A percentile compares a stretch with the other conserved stretches of the same genome.
phyloP scores from a whole-genome alignment of 64 coral and sea anemone species.

The Montipora foliosa region DNA sequence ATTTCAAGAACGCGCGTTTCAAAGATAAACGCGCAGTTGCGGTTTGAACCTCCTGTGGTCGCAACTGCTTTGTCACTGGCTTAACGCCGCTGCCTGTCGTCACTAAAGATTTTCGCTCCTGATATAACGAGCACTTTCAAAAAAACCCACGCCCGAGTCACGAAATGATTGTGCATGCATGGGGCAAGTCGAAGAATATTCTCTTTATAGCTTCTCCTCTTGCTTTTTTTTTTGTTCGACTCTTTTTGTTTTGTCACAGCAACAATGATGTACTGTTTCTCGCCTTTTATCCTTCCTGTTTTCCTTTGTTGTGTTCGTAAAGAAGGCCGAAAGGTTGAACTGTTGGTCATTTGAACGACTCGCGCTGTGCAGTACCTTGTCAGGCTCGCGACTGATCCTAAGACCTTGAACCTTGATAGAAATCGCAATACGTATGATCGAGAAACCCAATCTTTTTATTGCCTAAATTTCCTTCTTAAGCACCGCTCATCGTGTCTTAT shows the following conservation, averaged over 20 bases:
- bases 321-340: conserved; percentile 56
- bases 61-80: conserved; percentile 72
- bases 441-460: conserved; percentile 65
- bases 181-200: background rate
- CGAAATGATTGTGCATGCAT: conserved; percentile 61
- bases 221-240: background rate
- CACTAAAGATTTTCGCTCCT: conserved; percentile 69
- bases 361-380: background rate
- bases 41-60: conserved; percentile 75
- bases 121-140: conserved; percentile 77
- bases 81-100: conserved; percentile 87
- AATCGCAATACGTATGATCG: conserved; percentile 27
- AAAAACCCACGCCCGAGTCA: conserved; percentile 87
- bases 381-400: background rate
- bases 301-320: conserved; percentile 23
- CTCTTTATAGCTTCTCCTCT: background rate
- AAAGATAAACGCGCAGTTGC: conserved; percentile 64
- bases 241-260: conserved; percentile 8
- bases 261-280: conserved; percentile 20
- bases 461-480: conserved; percentile 64
- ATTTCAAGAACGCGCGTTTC: conserved; percentile 65
- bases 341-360: conserved; percentile 13
- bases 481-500: conserved; percentile 58
- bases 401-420: conserved; percentile 55
- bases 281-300: background rate